Evolutionary conservation across 1,140 invertebrate species (phyloP), one percentile per base, ranked within the genome.

Genomic region (Anastatus disparis): DNA sequence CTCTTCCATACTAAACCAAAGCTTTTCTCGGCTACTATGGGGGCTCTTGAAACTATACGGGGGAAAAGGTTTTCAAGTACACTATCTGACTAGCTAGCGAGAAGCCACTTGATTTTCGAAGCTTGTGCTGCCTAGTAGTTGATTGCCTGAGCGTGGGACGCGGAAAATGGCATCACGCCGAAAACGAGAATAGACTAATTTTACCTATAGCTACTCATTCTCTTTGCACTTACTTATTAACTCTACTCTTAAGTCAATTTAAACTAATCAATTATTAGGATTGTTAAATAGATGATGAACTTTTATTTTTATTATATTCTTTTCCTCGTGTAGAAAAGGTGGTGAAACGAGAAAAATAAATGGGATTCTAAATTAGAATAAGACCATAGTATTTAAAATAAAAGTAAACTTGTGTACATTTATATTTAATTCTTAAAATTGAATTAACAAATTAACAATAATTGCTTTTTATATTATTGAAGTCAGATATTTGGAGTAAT

Each of bases 111-210:
- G 53, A 29, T 48, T 17, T 15, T 38, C 9, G 17, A 35, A n/a
- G n/a, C 31, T 35, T 20, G 8, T n/a, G 22, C 1, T 58, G 55
- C n/a, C 20, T 38, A 22, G 29, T 56, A 15, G 42, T 44, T n/a
- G n/a, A 12, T 55, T 29, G 46, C 22, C 38, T 55, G 38, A 40
- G 56, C 35, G 64, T n/a, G n/a, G n/a, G n/a, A n/a, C n/a, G n/a
- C n/a, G n/a, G n/a, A n/a, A n/a, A 68, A 67, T 48, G 52, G 53
- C 50, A 55, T 26, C 10, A 6, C 0, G 13, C 8, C 13, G 63
- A 10, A n/a, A 64, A 48, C 52, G 17, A 50, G 42, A 20, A 50
- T 48, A 48, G 52, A 59, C 66, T 62, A 58, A 69, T 69, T 62
- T 61, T 24, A n/a, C n/a, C n/a, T n/a, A n/a, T n/a, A n/a, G n/a